Evolutionary conservation across 2,113 vertebrate genomes (phyloP).

Genomic region (mouse (Mus musculus)): DNA sequence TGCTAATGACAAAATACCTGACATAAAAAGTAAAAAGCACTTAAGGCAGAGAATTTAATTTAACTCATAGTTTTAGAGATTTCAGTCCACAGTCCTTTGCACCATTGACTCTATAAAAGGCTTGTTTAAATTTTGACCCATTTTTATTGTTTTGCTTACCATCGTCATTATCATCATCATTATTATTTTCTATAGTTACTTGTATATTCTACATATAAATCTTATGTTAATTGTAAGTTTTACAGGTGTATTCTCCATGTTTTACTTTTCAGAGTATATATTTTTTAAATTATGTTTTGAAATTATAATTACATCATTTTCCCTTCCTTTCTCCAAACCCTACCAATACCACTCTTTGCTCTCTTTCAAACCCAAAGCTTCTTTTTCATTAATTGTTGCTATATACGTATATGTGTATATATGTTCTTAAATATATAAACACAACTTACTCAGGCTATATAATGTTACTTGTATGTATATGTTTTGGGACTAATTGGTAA

Average conservation of each 20-base stretch:
- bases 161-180: not conserved
- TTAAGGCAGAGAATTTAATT: not conserved
- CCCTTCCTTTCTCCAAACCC: not conserved
- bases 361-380: not conserved
- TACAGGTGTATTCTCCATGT: not conserved
- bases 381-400: not conserved
- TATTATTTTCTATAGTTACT: not conserved
- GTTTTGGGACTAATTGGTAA: not conserved
- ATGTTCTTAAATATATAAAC: not conserved
- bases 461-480: not conserved
- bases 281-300: not conserved
- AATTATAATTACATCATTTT: not conserved
- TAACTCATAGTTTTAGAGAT: not conserved
- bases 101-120: not conserved
- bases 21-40: not conserved
- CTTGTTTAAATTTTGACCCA: not conserved
- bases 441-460: not conserved
- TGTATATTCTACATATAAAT: not conserved
- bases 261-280: not conserved
- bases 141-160: constrained; percentile 15
- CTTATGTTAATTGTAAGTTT: not conserved
- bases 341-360: not conserved
- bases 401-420: not conserved
- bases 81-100: not conserved
- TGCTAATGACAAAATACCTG: not conserved